Conservation (phyloP, 2,113 vertebrate genomes). For the Hypomesus transpacificus region DNA sequence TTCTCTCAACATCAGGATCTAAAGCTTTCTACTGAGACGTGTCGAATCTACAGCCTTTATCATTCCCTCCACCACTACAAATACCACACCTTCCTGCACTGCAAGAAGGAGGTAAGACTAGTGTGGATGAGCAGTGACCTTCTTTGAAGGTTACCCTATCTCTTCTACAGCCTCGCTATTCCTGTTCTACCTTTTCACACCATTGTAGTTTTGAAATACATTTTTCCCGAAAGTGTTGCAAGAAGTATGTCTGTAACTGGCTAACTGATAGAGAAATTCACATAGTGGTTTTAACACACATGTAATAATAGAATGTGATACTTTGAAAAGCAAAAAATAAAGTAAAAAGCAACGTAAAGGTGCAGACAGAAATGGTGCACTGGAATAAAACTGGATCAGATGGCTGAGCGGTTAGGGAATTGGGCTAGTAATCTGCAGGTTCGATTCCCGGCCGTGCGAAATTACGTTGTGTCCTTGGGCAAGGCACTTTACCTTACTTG, state of each 20-base stretch:
- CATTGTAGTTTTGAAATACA: not conserved
- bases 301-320: not conserved
- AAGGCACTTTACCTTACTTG: too few relatives aligned
- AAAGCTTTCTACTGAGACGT: constrained; percentile 83
- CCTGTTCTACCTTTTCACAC: not conserved
- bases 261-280: too few relatives aligned
- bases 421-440: too few relatives aligned
- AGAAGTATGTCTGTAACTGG: too few relatives aligned
- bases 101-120: constrained; percentile 84
- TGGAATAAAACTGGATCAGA: too few relatives aligned
- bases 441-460: too few relatives aligned
- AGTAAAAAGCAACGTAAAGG: too few relatives aligned
- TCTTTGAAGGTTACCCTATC: not conserved
- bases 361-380: too few relatives aligned
- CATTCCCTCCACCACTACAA: constrained; percentile 94
- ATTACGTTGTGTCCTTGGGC: too few relatives aligned
- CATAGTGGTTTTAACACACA: not conserved
- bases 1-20: constrained; percentile 73
- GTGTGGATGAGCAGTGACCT: not conserved
- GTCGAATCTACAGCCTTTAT: constrained; percentile 85
- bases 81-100: constrained; percentile 91
- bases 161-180: not conserved
- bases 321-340: too few relatives aligned
- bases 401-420: too few relatives aligned
- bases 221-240: not conserved